Percentiles rank a stretch among this genome's conserved stretches.
Evolutionary conservation across 2,888 invertebrate genomes (phyloP).

Genomic region (Drosophila picticornis): DNA sequence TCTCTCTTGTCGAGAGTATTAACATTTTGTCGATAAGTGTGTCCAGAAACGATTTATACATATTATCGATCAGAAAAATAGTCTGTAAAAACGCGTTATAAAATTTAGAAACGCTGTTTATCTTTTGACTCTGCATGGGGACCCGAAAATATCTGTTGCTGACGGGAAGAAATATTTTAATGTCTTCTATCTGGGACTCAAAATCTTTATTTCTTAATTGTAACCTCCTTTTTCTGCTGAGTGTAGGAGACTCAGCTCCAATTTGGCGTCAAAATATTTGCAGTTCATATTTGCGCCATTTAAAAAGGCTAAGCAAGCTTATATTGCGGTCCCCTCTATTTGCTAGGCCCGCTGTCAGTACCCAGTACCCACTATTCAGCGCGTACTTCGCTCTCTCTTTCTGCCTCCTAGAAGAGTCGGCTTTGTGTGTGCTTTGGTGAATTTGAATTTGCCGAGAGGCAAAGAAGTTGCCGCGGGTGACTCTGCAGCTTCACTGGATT

Average conservation of each 20-base stretch:
- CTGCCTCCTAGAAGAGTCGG: not conserved
- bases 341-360: slow-evolving; percentile 46
- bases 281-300: slow-evolving; percentile 77
- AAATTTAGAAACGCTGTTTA: not conserved
- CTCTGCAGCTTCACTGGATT: slow-evolving; percentile 18
- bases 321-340: slow-evolving; percentile 68
- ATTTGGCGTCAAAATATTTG: slow-evolving; percentile 75
- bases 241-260: slow-evolving; percentile 50
- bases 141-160: not conserved
- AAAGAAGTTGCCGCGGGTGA: slow-evolving; percentile 45
- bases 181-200: not conserved
- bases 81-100: not conserved
- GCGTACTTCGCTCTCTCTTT: not conserved
- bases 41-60: not conserved
- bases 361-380: slow-evolving; percentile 7
- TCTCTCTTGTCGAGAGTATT: not conserved
- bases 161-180: not conserved
- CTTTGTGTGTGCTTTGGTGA: slow-evolving; percentile 53
- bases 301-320: slow-evolving; percentile 80
- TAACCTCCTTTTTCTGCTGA: not conserved
- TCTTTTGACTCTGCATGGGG: not conserved
- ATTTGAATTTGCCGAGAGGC: slow-evolving; percentile 69
- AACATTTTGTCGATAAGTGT: fast-evolving
- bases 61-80: not conserved
- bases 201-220: not conserved